Base-by-base conservation (phyloP, 2,888 invertebrate genomes). In the Tenthredo distinguenda region DNA sequence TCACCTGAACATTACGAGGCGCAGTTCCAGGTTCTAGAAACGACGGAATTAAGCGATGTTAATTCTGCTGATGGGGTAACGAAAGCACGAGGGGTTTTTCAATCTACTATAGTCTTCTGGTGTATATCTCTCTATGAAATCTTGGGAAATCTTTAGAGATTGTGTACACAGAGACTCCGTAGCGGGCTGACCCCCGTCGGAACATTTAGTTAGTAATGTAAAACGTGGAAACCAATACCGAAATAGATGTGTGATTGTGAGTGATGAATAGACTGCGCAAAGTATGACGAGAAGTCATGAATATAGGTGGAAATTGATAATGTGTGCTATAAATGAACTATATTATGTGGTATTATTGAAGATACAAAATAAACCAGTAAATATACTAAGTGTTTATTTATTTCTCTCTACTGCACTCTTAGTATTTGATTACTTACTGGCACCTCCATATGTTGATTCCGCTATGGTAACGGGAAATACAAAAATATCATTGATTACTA, bases 1-100 rank as follows among this genome's bases (percentile, higher is more conserved):
- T 96, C 84, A 98, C 99, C 95, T 98, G 97, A 65, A 99, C 98
- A 94, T 98, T 98, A 90, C 97, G 95, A 7, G 99, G 99, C 84
- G 99, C 98, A 91, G 98, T 98, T 91, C 99, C 99, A 87, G 99
- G 99, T 95, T 98, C 99, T 99, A 95, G 1, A 95, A 93, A 88
- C 87, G 85, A 85, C 31, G 79, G 34, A 85, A 55, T 40, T 34
- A 40, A 15, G 65, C 31, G 26, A 86, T n/a, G 31, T 76, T 74
- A 85, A 31, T 74, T 72, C 18, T 15, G 71, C 3, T n/a, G 3
- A 37, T 37, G 68, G 6, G 1, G 37, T n/a, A 5, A 31, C 18
- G 68, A 7, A 68, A 31, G 7, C 55, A 55, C n/a, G 55, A 55
- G 55, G 55, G 55, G 55, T 9, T 12, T 31, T 31, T 21, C 21